These are phyloP conservation scores for Indri indri DNA, from an alignment of 2,113 vertebrate genomes.

Conservation along the genomic window DNA sequence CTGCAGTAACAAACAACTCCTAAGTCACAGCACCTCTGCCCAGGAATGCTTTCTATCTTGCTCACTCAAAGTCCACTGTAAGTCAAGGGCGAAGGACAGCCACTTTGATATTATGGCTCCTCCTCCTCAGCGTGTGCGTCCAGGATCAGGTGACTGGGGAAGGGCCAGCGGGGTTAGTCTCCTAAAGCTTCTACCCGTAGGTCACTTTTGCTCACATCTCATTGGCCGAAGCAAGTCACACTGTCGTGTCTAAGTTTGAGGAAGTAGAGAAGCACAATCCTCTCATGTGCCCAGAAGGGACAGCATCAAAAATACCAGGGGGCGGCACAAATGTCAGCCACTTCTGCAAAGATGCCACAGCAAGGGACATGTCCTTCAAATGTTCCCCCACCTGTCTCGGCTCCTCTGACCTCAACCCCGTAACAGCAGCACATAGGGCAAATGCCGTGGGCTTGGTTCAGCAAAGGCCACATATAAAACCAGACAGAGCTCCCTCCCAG, in stretches of 20 bases:
- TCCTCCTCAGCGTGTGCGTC: neutral
- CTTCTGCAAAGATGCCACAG: neutral
- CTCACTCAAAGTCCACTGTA: neutral
- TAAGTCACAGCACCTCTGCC: neutral
- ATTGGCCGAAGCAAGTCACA: neutral
- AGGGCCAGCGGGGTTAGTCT: neutral
- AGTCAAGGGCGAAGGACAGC: neutral
- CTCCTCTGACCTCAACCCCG: neutral
- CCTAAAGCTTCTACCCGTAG: neutral
- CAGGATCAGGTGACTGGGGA: neutral
- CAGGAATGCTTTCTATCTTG: neutral
- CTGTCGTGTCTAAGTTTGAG: neutral
- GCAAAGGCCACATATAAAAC: neutral
- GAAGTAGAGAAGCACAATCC: fast-evolving
- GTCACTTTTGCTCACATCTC: neutral
- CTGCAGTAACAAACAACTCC: neutral
- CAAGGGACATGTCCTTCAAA: neutral
- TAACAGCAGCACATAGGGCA: neutral
- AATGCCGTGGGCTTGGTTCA: fast-evolving
- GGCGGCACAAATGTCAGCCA: neutral
- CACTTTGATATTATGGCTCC: neutral
- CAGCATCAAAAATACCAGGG: neutral
- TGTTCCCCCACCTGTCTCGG: fast-evolving
- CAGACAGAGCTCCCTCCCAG: neutral
- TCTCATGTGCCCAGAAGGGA: too few species aligned